Evolutionary conservation across 2,888 invertebrate genomes (phyloP).

Genomic region (Chymomyza procnemis): DNA sequence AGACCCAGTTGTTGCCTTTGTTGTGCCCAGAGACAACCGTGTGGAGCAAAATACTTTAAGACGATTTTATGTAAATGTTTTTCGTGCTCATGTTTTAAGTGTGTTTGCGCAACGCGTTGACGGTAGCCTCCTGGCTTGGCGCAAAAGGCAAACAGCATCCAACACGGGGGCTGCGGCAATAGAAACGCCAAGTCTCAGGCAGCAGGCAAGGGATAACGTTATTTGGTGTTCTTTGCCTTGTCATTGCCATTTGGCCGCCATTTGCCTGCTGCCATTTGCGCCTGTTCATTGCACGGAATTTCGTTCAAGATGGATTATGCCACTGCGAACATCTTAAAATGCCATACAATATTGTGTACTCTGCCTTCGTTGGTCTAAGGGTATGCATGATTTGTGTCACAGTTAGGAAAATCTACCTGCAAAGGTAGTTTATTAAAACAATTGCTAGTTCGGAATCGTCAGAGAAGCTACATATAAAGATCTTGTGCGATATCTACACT

Average conservation of each 20-base stretch:
- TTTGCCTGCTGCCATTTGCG: conserved; percentile 40
- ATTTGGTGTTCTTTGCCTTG: background rate
- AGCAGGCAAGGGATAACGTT: background rate
- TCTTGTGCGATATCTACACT: no score
- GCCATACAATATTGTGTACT: background rate
- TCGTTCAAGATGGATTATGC: conserved; percentile 70
- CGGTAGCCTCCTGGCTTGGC: background rate
- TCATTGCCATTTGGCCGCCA: conserved; percentile 30
- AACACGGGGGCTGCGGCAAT: conserved; percentile 28
- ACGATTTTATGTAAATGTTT: conserved; percentile 74
- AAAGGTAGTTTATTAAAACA: no score
- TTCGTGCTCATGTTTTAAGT: conserved; percentile 73
- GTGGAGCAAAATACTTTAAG: conserved; percentile 72
- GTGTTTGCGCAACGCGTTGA: conserved; percentile 54
- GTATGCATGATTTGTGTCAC: no score
- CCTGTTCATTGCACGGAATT: conserved; percentile 64
- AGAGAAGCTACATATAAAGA: no score
- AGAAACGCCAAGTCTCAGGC: conserved; percentile 23
- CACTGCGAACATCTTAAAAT: conserved; percentile 24
- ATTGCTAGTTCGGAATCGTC: no score
- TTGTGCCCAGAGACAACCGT: conserved; percentile 35
- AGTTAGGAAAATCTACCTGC: no score
- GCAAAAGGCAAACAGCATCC: conserved; percentile 48
- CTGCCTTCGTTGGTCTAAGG: no score
- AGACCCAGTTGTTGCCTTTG: background rate